Percentiles rank a stretch among this genome's conserved stretches.
phyloP scores from a whole-genome alignment of 2,797 vertebrate genomes.

The Selene dorsalis region DNA sequence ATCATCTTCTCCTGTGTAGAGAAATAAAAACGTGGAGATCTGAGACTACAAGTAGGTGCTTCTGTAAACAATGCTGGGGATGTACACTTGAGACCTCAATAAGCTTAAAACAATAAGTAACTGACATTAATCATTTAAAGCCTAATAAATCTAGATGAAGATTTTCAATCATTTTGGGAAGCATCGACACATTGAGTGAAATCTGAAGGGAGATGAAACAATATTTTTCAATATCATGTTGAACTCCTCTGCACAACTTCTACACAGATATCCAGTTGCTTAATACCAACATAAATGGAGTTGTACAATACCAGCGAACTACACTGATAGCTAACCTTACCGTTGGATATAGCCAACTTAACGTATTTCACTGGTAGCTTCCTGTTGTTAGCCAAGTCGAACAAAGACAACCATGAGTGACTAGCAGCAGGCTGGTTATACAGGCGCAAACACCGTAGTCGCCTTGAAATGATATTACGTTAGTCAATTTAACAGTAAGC shows the following conservation, averaged over 20 bases:
- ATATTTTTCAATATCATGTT: not conserved
- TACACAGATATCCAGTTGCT: not conserved
- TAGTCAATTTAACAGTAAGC: rapidly evolving
- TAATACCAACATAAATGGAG: not conserved
- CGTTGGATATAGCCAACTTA: not conserved
- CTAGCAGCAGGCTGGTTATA: not conserved
- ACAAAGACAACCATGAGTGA: not conserved
- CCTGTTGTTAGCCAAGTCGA: not conserved
- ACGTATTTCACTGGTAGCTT: not conserved
- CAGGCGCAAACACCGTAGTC: rapidly evolving
- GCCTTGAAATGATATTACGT: rapidly evolving
- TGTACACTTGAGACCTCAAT: not conserved
- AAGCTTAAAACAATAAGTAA: not conserved
- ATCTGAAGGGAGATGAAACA: not conserved
- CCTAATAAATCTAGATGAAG: not conserved
- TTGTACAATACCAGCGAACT: not conserved
- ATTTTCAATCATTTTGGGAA: not conserved
- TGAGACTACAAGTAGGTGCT: not conserved
- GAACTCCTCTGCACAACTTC: not conserved
- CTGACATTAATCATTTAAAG: too few relatives aligned
- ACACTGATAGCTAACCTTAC: not conserved
- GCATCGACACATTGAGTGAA: not conserved
- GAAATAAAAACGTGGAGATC: not conserved
- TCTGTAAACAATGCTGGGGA: not conserved
- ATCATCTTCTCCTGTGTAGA: conserved; percentile 84